Evolutionary conservation across 2,113 vertebrate genomes (phyloP).

Genomic region (Eudorcas thomsonii): DNA sequence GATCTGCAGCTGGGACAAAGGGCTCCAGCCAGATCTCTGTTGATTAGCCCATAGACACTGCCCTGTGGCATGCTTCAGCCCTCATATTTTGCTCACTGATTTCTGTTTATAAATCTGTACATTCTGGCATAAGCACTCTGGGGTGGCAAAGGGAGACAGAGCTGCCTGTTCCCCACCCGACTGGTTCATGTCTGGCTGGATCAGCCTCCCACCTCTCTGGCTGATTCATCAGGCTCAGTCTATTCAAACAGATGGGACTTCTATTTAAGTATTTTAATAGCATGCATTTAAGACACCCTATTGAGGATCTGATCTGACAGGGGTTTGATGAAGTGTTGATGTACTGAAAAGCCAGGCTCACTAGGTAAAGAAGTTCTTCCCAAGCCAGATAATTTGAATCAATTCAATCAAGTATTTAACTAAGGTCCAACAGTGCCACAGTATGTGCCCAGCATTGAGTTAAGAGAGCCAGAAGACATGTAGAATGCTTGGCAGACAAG

Average conservation of each 20-base stretch:
- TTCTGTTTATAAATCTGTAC: conserved; percentile 19
- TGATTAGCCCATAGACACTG: not conserved
- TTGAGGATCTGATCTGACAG: conserved; percentile 73
- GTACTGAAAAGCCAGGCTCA: conserved; percentile 46
- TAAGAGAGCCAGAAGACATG: not conserved
- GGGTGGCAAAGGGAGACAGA: conserved; percentile 10
- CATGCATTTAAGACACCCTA: conserved; percentile 74
- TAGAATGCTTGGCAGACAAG: not conserved
- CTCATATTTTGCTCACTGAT: not conserved
- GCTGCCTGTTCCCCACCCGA: conserved; percentile 13
- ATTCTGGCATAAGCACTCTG: conserved; percentile 3
- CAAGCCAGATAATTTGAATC: conserved; percentile 23
- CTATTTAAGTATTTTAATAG: conserved; percentile 81
- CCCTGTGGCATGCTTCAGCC: not conserved
- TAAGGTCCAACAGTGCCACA: not conserved
- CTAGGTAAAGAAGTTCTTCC: conserved; percentile 42
- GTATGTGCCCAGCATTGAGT: not conserved
- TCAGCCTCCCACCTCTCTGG: conserved; percentile 70
- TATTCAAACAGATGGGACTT: conserved; percentile 81
- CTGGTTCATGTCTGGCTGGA: conserved; percentile 60
- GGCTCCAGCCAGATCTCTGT: not conserved
- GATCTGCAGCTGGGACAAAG: not conserved
- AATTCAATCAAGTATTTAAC: conserved; percentile 7
- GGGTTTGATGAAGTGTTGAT: conserved; percentile 61
- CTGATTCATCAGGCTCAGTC: conserved; percentile 76